Conservation (phyloP, 2,797 vertebrate genomes). For the Lagocephalus sceleratus region DNA sequence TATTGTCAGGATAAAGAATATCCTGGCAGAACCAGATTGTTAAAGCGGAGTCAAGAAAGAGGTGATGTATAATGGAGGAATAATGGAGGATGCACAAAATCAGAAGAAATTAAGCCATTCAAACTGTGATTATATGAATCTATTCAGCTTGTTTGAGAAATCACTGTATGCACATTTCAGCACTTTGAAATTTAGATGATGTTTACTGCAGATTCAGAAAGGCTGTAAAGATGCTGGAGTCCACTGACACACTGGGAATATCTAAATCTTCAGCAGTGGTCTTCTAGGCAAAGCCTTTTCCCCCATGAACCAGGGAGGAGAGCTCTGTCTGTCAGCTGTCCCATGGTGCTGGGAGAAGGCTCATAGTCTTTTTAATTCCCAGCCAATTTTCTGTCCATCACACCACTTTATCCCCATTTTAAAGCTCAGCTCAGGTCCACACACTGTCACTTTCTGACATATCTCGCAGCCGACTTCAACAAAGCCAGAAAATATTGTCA, state of each 20-base stretch:
- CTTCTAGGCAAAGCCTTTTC: constrained; percentile 29
- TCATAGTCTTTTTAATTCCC: constrained; percentile 75
- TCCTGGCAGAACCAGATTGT: background rate
- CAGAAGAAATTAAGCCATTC: no score
- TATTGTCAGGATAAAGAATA: constrained; percentile 8
- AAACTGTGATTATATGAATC: no score
- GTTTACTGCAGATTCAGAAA: no score
- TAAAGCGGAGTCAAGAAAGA: no score
- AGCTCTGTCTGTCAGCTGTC: constrained; percentile 72
- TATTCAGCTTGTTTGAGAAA: no score
- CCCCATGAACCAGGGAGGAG: constrained; percentile 40
- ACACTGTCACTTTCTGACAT: constrained; percentile 76
- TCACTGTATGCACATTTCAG: no score
- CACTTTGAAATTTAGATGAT: no score
- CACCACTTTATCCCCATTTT: constrained; percentile 71
- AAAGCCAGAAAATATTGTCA: constrained; percentile 67
- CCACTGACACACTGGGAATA: constrained; percentile 19
- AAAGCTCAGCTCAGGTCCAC: constrained; percentile 72
- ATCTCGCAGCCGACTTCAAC: constrained; percentile 63
- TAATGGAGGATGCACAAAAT: background rate
- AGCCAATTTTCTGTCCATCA: constrained; percentile 80
- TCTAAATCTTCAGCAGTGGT: constrained; percentile 30
- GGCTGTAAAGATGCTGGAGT: constrained; percentile 4
- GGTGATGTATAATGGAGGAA: background rate
- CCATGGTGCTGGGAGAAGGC: constrained; percentile 57